phyloP scores from a whole-genome alignment of 2,888 invertebrate species.

The Drosophila kuntzei region DNA sequence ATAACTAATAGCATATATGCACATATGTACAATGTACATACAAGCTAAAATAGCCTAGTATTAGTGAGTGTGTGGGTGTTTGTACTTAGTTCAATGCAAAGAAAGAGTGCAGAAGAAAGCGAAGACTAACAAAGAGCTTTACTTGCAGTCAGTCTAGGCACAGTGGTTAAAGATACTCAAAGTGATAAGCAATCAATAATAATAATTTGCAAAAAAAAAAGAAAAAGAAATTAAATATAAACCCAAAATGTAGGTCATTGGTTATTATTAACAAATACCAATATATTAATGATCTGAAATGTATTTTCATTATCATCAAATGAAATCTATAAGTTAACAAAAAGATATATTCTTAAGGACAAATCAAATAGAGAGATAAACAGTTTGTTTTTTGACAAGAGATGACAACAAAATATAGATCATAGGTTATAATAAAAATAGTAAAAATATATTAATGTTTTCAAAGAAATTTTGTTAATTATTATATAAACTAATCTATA shows the following conservation, averaged over 20 bases:
- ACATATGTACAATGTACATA: constrained; percentile 2
- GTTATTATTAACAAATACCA: neutral
- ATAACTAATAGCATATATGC: constrained; percentile 42
- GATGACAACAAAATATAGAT: constrained; percentile 1
- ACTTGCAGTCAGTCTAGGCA: constrained; percentile 11
- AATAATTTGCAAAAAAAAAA: neutral
- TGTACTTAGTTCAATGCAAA: constrained; percentile 10
- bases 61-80: constrained; percentile 12
- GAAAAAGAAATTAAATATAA: neutral
- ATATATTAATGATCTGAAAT: neutral
- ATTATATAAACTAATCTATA: too few relatives aligned
- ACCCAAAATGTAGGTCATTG: neutral
- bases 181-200: constrained; percentile 8
- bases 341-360: neutral
- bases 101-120: constrained; percentile 20
- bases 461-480: too few relatives aligned
- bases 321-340: neutral
- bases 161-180: neutral
- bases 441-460: neutral
- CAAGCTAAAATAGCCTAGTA: neutral
- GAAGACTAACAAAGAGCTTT: constrained; percentile 5
- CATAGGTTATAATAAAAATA: too few relatives aligned
- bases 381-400: neutral
- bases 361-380: neutral
- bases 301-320: neutral